Base-by-base conservation (phyloP, 2,113 vertebrate genomes). In the Coreoperca whiteheadi region DNA sequence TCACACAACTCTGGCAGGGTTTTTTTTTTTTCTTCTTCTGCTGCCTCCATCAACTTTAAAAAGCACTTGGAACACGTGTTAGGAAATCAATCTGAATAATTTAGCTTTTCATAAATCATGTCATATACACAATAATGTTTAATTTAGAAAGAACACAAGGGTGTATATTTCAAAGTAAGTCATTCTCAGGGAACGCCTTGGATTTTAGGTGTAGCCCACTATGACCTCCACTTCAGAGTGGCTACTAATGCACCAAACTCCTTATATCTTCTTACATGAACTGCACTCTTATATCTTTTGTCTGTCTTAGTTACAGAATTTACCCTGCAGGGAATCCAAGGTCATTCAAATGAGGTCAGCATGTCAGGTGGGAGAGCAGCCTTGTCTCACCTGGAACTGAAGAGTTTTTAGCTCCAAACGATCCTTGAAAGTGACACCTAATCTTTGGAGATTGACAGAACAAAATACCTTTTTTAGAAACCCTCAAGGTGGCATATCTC, bases 21-120 rank as follows among this genome's bases (percentile, higher is more conserved):
- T 82, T 83, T 80, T 69, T 59, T 75, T 72, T 73, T 37, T 32
- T 32, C 30, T 3, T 11, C 8, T 75, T 67, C 78, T 87, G 81
- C 91, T 88, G 88, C 88, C 83, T 89, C 91, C 86, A 90, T 91
- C 90, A 89, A 69, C 82, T 91, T 88, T 79, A 90, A 94, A 84
- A 88, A 91, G 91, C 84, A 86, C 74, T 89, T 85, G 66, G 86
- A 93, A 91, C 93, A 89, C 75, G 89, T 92, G 87, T 88, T 70
- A 23, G 86, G 89, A 86, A 90, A 91, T 91, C 74, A 75, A 87
- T 80, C 75, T 74, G 71, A 78, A 78, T 88, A 79, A 81, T 70
- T 32, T 50, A 81, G 72, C 30, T 37, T 78, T 77, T 83, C 79
- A 48, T 87, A 76, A 88, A 86, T 91, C 89, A 89, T 88, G 82